Evolutionary conservation across 1,140 invertebrate genomes (phyloP).

Genomic region (Harpegnathos saltator): DNA sequence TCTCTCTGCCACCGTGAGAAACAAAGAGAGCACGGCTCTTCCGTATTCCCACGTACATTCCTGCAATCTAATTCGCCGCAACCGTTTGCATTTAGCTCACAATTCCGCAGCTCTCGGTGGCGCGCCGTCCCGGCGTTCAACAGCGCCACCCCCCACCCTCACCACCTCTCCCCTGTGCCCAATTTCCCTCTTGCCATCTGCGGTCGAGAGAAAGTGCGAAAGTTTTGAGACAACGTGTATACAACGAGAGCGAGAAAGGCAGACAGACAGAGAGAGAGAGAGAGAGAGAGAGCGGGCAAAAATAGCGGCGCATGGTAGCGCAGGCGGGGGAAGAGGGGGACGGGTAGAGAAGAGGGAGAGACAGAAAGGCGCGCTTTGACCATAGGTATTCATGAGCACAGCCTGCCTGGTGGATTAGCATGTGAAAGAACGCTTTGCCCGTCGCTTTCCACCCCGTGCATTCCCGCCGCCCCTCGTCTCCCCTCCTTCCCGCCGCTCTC

Average conservation of each 20-base stretch:
- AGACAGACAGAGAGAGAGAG: conserved; percentile 22
- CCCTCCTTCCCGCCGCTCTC: conserved; percentile 38
- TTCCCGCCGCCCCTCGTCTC: conserved; percentile 13
- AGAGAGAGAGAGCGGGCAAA: conserved; percentile 32
- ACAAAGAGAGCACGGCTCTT: background rate
- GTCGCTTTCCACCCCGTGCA: conserved; percentile 71
- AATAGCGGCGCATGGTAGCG: conserved; percentile 48
- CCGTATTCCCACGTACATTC: background rate
- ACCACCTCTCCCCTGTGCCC: background rate
- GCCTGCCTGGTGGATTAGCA: conserved; percentile 82
- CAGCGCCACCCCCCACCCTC: conserved; percentile 9
- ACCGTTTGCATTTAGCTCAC: background rate
- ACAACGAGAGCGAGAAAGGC: conserved; percentile 30
- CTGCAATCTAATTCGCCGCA: background rate
- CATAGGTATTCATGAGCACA: conserved; percentile 83
- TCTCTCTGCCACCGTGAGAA: too few species aligned
- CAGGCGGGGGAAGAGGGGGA: conserved; percentile 16
- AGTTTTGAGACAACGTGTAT: conserved; percentile 59
- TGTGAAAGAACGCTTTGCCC: conserved; percentile 84
- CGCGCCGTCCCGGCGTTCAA: background rate
- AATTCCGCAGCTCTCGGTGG: background rate
- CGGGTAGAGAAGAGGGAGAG: conserved; percentile 64
- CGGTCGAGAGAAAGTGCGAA: conserved; percentile 50
- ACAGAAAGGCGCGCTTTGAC: conserved; percentile 79
- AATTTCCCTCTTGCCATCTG: conserved; percentile 45